These are phyloP conservation scores for Elaphurus davidianus DNA, from an alignment of 2,113 vertebrate genomes.

Conservation along the genomic window DNA sequence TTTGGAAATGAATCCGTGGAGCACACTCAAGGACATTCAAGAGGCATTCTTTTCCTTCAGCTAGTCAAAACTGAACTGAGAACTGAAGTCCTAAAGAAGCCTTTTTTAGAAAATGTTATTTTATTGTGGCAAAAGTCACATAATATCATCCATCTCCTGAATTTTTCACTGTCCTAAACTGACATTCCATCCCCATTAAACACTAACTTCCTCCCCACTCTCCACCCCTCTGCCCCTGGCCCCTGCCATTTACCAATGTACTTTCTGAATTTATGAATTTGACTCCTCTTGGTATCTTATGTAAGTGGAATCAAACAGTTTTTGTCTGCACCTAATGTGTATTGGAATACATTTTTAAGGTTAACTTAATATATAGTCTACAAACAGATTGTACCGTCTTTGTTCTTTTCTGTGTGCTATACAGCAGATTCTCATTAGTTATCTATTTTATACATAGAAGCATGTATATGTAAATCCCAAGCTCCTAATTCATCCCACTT, in stretches of 20 bases:
- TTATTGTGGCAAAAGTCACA: not conserved
- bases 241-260: not conserved
- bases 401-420: not conserved
- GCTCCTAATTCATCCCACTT: not conserved
- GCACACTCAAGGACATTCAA: constrained; percentile 69
- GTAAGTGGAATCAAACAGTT: not conserved
- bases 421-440: not conserved
- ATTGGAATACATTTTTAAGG: not conserved
- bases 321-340: not conserved
- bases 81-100: not conserved
- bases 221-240: not conserved
- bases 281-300: not conserved
- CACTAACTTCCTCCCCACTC: not conserved
- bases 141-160: not conserved
- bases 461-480: not conserved
- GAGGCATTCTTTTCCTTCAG: constrained; percentile 5
- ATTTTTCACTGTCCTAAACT: not conserved
- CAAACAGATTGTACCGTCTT: not conserved
- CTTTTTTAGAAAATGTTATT: not conserved
- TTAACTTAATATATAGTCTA: not conserved
- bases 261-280: not conserved
- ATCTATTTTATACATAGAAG: not conserved
- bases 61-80: constrained; percentile 24
- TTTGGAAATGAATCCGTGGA: constrained; percentile 67
- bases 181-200: not conserved